phyloP scores from a whole-genome alignment of 2,888 invertebrate species.

The Conchocele bisecta region DNA sequence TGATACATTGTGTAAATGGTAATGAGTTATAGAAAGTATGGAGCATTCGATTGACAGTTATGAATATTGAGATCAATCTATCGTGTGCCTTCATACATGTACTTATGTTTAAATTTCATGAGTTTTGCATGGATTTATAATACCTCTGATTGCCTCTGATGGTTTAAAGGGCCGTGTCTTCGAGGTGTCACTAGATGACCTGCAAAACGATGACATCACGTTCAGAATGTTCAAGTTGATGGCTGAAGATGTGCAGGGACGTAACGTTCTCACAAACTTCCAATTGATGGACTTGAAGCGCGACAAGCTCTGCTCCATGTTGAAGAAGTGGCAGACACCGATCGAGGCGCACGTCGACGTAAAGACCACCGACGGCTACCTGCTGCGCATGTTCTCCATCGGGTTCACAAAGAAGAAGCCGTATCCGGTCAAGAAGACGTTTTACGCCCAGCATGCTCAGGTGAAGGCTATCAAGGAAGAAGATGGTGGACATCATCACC shows the following conservation, averaged over 20 bases:
- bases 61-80: too few relatives aligned
- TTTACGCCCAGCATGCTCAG: too few relatives aligned
- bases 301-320: constrained; percentile 99
- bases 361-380: constrained; percentile 98
- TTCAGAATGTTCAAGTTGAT: constrained; percentile 99
- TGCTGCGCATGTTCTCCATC: constrained; percentile 98
- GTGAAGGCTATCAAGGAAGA: constrained; percentile 94
- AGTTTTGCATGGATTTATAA: too few relatives aligned
- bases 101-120: too few relatives aligned
- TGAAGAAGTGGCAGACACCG: constrained; percentile 99
- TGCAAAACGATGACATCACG: constrained; percentile 97
- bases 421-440: too few relatives aligned
- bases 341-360: constrained; percentile 98
- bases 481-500: constrained; percentile 98
- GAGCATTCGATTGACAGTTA: too few relatives aligned
- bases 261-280: constrained; percentile 95
- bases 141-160: too few relatives aligned
- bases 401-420: constrained; percentile 95
- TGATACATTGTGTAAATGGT: too few relatives aligned
- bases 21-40: too few relatives aligned
- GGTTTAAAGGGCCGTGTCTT: too few relatives aligned
- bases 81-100: too few relatives aligned
- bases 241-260: constrained; percentile 98
- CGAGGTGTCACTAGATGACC: constrained; percentile 98
- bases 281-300: constrained; percentile 99